A percentile compares a stretch with the other conserved stretches of the same genome.
Evolutionary conservation across 2,888 invertebrate species (phyloP).

Genomic region (Rotaria macrura): DNA sequence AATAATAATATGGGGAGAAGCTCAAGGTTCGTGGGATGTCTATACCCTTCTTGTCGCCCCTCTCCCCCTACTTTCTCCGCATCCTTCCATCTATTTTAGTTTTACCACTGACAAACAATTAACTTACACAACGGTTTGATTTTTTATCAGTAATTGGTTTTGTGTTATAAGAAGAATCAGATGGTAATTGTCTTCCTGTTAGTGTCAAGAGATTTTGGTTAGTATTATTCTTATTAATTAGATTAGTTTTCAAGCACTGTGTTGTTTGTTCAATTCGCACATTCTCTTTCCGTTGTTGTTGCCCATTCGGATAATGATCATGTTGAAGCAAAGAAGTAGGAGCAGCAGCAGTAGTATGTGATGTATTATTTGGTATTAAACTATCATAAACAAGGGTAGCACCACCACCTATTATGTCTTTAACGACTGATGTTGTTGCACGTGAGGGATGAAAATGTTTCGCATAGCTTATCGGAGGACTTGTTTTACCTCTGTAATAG

Average conservation of each 20-base stretch:
- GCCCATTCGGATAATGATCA: not conserved
- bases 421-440: not conserved
- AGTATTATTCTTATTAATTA: not conserved
- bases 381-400: slow-evolving; percentile 5
- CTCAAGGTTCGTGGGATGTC: no score
- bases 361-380: not conserved
- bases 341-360: not conserved
- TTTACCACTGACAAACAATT: no score
- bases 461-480: not conserved
- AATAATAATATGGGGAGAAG: no score
- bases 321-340: not conserved
- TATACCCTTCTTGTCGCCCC: no score
- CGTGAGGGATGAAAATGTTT: not conserved
- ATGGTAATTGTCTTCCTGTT: not conserved
- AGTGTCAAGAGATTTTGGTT: not conserved
- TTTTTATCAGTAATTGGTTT: not conserved
- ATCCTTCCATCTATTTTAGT: no score
- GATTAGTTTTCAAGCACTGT: not conserved
- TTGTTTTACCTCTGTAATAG: not conserved
- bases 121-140: not conserved
- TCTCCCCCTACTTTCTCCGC: no score
- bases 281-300: not conserved
- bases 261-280: not conserved
- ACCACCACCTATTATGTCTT: not conserved
- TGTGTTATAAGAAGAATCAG: not conserved